Conservation (phyloP, 1,140 invertebrate species). For the Sitodiplosis mosellana region DNA sequence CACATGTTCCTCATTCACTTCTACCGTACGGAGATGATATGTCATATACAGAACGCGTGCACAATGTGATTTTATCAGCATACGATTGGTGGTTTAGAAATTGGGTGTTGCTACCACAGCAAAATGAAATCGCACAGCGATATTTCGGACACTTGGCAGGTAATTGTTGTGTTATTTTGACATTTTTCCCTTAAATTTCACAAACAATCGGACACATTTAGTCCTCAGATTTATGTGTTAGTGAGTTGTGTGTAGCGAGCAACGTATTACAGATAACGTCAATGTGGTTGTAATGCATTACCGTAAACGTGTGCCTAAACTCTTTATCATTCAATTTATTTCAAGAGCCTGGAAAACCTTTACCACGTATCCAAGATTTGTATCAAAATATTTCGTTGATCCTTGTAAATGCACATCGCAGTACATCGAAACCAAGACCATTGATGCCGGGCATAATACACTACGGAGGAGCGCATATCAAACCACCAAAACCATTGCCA, state of each 20-base stretch:
- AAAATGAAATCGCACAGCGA: conserved; percentile 2
- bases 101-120: conserved; percentile 7
- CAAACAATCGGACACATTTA: no score
- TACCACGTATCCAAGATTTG: conserved; percentile 27
- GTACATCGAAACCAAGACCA: conserved; percentile 26
- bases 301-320: no score
- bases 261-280: no score
- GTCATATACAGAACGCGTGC: conserved; percentile 22
- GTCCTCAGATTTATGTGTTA: no score
- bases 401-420: conserved; percentile 32
- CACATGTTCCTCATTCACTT: conserved; percentile 27
- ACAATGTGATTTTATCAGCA: conserved; percentile 20
- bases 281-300: no score
- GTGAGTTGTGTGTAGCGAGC: no score
- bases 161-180: not conserved
- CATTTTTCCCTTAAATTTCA: no score
- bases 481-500: conserved; percentile 22
- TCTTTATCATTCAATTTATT: not conserved
- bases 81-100: conserved; percentile 9
- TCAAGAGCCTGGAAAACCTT: not conserved
- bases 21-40: conserved; percentile 22
- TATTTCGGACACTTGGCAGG: not conserved
- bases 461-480: conserved; percentile 31
- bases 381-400: conserved; percentile 32
- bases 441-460: conserved; percentile 28